A percentile compares a stretch with the other conserved stretches of the same genome.
Conservation (phyloP, 2,113 vertebrate species). For the Egretta garzetta region DNA sequence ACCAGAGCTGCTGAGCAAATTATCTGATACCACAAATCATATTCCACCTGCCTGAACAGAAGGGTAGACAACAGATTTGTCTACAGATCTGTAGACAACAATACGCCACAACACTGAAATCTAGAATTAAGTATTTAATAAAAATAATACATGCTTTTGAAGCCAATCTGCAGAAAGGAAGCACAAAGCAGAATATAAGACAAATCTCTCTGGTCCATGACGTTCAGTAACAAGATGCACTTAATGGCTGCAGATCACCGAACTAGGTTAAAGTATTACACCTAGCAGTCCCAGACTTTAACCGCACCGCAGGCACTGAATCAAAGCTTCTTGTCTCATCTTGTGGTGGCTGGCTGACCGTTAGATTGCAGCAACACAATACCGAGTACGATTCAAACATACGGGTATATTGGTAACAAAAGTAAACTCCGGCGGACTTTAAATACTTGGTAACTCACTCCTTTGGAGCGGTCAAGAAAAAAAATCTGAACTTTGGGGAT, state of each 20-base stretch:
- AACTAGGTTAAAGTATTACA: neutral
- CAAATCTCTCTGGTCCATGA: neutral
- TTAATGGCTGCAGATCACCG: neutral
- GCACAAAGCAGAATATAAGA: neutral
- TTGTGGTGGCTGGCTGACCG: neutral
- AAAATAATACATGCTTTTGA: neutral
- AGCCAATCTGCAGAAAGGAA: neutral
- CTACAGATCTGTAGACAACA: neutral
- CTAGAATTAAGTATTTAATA: neutral
- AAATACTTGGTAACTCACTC: neutral
- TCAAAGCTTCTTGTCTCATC: neutral
- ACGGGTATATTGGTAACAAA: neutral
- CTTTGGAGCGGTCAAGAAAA: neutral
- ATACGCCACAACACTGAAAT: neutral
- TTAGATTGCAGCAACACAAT: fast-evolving
- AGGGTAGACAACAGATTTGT: neutral
- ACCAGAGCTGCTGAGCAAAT: neutral
- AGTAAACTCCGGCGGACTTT: neutral
- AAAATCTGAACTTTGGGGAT: neutral
- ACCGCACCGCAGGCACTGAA: neutral
- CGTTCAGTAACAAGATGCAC: neutral
- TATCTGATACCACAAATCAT: neutral
- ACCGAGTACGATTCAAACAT: fast-evolving
- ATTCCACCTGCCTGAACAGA: neutral
- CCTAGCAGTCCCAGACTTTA: neutral